Base-by-base conservation (phyloP, 2,113 vertebrate genomes). In the Helogale parvula region DNA sequence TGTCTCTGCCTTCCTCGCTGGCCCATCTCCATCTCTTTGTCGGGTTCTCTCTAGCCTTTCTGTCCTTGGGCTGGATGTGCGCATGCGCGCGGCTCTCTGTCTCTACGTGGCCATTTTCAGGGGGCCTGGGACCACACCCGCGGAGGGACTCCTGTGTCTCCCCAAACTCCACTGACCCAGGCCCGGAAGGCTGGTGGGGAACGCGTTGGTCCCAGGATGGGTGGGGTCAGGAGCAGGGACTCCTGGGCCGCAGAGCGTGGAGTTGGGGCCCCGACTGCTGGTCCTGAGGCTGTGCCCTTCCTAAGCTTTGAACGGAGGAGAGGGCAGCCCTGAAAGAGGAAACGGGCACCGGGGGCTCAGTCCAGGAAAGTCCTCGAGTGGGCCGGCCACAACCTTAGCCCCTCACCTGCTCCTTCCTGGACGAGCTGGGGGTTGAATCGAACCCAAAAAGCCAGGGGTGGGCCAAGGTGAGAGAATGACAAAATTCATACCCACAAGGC, bases 1-100 rank as follows among this genome's bases (percentile, higher is more conserved):
- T 63, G 93, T 97, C 96, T 95, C 94, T 79, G 96, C 95, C 90
- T 33, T 7, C 7, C 69, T 71, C 52, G 47, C 96, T 89, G 96
- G 95, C 91, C 88, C 86, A 86, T 88, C 95, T 96, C 97, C 98
- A 89, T 92, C 72, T 90, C 95, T 95, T 95, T 98, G 94, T 97
- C 60, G 60, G 27, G 4, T 60, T 84, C 92, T 11, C 82, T 74
- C 41, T 13, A 15, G 19, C 68, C 92, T 65, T 72, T 74, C 85
- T 72, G 66, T 85, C 95, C 72, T 45, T 35, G 74, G 41, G 76
- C 95, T 45, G 65, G 57, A 25, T 52, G 45, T 88, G 81, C n/a
- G 52, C 92, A 6, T 41, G 16, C 35, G 38, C 13, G 2, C 41
- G 14, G 80, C 65, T 33, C 41, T 84, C 38, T 13, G 8, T 27